Base-by-base conservation (phyloP, 1,140 invertebrate species). In the Daktulosphaira vitifoliae region DNA sequence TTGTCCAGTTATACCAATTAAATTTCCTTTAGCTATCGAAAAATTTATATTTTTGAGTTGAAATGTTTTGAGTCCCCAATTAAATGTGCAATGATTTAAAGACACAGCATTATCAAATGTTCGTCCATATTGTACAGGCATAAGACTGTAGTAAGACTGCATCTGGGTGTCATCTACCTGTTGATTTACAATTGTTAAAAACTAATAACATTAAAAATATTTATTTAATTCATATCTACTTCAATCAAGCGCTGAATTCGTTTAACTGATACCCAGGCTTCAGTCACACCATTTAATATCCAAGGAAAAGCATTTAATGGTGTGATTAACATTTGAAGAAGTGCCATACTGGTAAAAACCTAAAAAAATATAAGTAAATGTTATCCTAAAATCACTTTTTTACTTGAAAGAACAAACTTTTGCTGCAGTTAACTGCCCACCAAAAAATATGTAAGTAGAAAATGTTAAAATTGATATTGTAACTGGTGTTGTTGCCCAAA, bases 401-500 rank as follows among this genome's bases (percentile, higher is more conserved):
- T 39, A 52, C 4, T 54, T 52, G 9, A 65, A 68, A 39, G 68
- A 37, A 51, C 22, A 69, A 72, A 90, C 91, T 46, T 88, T 93
- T 37, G 92, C 86, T 4, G 94, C 89, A 65, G 84, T 86, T 1
- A 98, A 78, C 56, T 80, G 72, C 71, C 95, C 84, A 5, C 91
- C 90, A 68, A 93, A 71, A 11, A 92, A 72, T n/a, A 87, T 83
- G 72, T 94, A 97, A 0, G 89, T 89, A 4, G 82, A 81, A 73
- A 99, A 94, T 0, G 94, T 98, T 1, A 96, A 77, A 59, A 96
- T 84, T 1, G 92, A 88, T 68, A 99, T 95, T 2, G 98, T 72
- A 48, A 98, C 89, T 0, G 96, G 96, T n/a, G 96, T 98, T 7
- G 92, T 95, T 1, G 96, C 96, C 96, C 96, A 99, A 74, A 99